Evolutionary conservation across 2,888 invertebrate genomes (phyloP).

Genomic region (Apamea monoglypha): DNA sequence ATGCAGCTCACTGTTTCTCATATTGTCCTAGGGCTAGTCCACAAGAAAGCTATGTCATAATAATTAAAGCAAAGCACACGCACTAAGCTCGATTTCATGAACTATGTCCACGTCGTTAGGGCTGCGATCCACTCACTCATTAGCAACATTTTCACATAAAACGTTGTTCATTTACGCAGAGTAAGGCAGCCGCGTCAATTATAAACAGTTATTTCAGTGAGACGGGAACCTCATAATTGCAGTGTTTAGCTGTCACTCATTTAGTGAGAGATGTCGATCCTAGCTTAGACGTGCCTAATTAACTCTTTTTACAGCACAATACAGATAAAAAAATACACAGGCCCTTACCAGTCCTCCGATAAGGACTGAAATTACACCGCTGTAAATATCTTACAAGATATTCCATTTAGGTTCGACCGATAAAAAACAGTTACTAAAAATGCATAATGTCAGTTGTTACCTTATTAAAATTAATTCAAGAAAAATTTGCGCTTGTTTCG

Average conservation of each 20-base stretch:
- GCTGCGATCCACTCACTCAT: slow-evolving; percentile 83
- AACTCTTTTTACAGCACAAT: slow-evolving; percentile 68
- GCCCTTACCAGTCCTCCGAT: slow-evolving; percentile 57
- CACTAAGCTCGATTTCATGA: slow-evolving; percentile 77
- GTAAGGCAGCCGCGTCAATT: slow-evolving; percentile 84
- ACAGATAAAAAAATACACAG: slow-evolving; percentile 61
- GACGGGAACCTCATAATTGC: slow-evolving; percentile 83
- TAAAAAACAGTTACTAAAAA: slow-evolving; percentile 81
- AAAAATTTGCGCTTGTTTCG: slow-evolving; percentile 84
- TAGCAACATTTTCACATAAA: slow-evolving; percentile 88
- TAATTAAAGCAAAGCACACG: slow-evolving; percentile 71
- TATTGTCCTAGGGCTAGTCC: slow-evolving; percentile 36
- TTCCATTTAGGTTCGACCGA: slow-evolving; percentile 73
- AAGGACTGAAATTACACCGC: slow-evolving; percentile 72
- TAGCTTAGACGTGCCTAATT: slow-evolving; percentile 75
- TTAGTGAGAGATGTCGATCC: slow-evolving; percentile 82
- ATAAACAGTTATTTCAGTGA: slow-evolving; percentile 87
- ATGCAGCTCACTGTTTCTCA: slow-evolving; percentile 32
- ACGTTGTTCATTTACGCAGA: slow-evolving; percentile 82
- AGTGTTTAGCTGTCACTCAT: slow-evolving; percentile 85
- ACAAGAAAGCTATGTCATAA: slow-evolving; percentile 71
- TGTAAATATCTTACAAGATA: slow-evolving; percentile 72
- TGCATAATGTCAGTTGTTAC: slow-evolving; percentile 81
- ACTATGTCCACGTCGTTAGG: slow-evolving; percentile 85
- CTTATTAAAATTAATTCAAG: slow-evolving; percentile 85